Conservation (phyloP, 2,113 vertebrate genomes). For the Tetrax tetrax region DNA sequence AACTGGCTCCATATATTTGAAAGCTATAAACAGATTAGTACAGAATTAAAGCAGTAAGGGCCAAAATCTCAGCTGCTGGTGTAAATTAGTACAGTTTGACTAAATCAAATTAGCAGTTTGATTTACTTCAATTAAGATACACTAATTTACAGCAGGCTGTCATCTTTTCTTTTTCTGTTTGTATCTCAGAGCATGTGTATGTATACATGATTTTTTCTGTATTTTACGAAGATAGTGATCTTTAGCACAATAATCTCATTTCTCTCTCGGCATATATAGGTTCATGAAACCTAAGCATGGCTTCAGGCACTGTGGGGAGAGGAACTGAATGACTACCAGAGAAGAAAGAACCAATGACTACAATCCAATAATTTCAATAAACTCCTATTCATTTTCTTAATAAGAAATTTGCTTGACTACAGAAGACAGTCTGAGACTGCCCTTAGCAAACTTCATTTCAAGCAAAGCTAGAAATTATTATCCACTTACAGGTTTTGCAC, state of each 20-base stretch:
- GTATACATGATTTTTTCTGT: not conserved
- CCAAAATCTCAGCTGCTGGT: constrained; percentile 27
- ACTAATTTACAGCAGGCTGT: constrained; percentile 29
- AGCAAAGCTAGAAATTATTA: not conserved
- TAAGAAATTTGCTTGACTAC: constrained; percentile 27
- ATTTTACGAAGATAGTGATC: not conserved
- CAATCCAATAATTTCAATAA: constrained; percentile 27
- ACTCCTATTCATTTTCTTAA: not conserved
- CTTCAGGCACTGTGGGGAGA: not conserved
- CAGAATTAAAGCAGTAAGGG: constrained; percentile 39
- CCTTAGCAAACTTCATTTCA: not conserved
- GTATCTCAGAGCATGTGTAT: not conserved
- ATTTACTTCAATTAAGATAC: constrained; percentile 50
- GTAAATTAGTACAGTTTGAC: constrained; percentile 29
- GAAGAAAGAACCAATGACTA: not conserved
- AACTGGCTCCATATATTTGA: constrained; percentile 58
- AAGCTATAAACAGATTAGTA: constrained; percentile 68
- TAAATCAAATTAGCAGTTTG: constrained; percentile 58
- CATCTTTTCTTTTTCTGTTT: not conserved
- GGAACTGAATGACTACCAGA: not conserved
- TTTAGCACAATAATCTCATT: not conserved
- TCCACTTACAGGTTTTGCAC: not conserved
- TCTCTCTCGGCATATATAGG: not conserved
- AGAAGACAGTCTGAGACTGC: not conserved
- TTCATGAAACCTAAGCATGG: not conserved